Evolutionary conservation across 2,113 vertebrate species (phyloP), one percentile per base, ranked within the genome.

Genomic region (Chitala chitala): DNA sequence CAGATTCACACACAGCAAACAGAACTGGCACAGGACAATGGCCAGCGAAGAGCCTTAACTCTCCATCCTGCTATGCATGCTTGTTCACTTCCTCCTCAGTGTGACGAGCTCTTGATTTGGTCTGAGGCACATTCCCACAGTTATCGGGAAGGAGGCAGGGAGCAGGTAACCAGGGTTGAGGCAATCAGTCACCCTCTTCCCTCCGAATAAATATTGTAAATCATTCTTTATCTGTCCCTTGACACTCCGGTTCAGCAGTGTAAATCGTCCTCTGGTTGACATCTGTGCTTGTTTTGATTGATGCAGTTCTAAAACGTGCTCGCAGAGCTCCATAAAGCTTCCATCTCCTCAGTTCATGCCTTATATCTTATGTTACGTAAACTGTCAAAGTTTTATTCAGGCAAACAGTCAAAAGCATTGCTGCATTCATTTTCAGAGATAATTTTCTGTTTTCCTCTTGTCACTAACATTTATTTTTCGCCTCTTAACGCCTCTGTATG

Each of bases 191-290:
- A 82, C 81, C 81, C 61, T 82, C 71, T 77, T 69, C 71, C 78
- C 73, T 53, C 72, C 31, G n/a, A 71, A 33, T 44, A 29, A n/a
- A 75, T 61, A 61, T 48, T 51, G 78, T 82, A 82, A 80, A 84
- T 84, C 79, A 82, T 74, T 53, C 36, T 51, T 81, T 86, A 86
- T 88, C 82, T 79, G 33, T 56, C 71, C 72, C 71, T 69, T 82
- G 79, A 85, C 80, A 77, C 48, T 44, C 40, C 22, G 75, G 77
- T 69, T 79, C 69, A 76, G 77, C 53, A 53, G 53, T 53, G 80
- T 87, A 89, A 85, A 89, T 88, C 85, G 79, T 48, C 31, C 29
- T 5, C 36, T 29, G 48, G 58, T 74, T 66, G 83, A 84, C 84
- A 86, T 80, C 80, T 78, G 78, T 77, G 85, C 81, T 81, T 75